Percentiles rank a stretch among this genome's conserved stretches.
Conservation (phyloP, 2,888 invertebrate genomes). For the Sinohyriopsis cumingii region DNA sequence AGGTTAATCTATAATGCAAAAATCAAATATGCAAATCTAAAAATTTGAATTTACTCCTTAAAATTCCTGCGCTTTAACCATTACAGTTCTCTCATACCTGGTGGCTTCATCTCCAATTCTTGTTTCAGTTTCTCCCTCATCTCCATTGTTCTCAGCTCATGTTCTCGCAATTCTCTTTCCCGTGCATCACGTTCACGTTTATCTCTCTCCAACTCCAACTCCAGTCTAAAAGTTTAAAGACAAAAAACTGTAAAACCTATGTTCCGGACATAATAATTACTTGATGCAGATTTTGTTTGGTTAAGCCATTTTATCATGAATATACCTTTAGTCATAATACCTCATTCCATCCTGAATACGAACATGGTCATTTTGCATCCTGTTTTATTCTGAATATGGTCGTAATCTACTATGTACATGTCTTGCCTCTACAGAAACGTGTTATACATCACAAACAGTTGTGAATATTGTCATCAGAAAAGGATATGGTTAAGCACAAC, state of each 20-base stretch:
- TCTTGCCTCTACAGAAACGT: no score
- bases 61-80: no score
- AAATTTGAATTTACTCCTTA: no score
- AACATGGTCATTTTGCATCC: no score
- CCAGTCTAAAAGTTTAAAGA: constrained; percentile 65
- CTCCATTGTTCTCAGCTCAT: constrained; percentile 79
- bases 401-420: no score
- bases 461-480: no score
- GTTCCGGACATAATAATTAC: not conserved
- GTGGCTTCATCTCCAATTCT: constrained; percentile 80
- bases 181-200: constrained; percentile 76
- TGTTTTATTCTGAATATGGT: no score
- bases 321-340: not conserved
- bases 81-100: constrained; percentile 43
- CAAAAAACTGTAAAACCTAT: not conserved
- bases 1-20: no score
- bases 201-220: constrained; percentile 81
- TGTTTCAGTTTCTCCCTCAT: constrained; percentile 90
- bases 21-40: no score
- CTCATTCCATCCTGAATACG: no score
- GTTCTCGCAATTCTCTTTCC: constrained; percentile 71
- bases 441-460: no score
- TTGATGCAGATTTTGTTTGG: not conserved
- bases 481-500: no score
- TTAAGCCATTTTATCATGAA: not conserved